Percentiles rank a stretch among this genome's conserved stretches.
Evolutionary conservation across 2,113 vertebrate genomes (phyloP).

Genomic region (Bettongia penicillata): DNA sequence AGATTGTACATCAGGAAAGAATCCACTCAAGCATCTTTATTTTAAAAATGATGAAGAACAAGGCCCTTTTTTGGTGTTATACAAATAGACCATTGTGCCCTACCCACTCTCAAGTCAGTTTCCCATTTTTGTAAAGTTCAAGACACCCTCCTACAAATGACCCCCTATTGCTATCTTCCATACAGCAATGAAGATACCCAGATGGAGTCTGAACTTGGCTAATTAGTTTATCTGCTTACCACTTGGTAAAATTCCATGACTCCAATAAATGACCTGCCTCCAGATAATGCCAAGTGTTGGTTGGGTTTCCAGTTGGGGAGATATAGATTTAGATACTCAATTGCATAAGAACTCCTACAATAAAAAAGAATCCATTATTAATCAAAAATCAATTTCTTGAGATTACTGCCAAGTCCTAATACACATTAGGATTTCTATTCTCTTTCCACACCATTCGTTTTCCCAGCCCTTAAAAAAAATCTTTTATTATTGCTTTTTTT

Average conservation of each 20-base stretch:
- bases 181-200: no score
- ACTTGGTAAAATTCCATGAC: not conserved
- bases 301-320: not conserved
- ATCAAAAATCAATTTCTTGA: constrained; percentile 31
- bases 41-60: not conserved
- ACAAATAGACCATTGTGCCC: not conserved
- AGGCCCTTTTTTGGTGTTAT: not conserved
- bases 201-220: not conserved
- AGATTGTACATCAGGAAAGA: not conserved
- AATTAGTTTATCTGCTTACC: not conserved
- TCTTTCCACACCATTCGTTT: not conserved
- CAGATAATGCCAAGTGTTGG: not conserved
- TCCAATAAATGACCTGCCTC: not conserved
- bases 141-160: not conserved
- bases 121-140: not conserved
- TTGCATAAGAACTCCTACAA: constrained; percentile 6
- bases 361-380: constrained; percentile 20
- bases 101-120: not conserved
- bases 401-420: not conserved
- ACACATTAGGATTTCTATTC: not conserved
- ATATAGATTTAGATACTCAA: not conserved
- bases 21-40: not conserved
- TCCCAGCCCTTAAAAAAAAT: not conserved
- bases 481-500: not conserved
- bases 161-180: not conserved